These are phyloP conservation scores for Parascotia fuliginaria DNA, from an alignment of 2,888 invertebrate genomes.

Conservation along the genomic window DNA sequence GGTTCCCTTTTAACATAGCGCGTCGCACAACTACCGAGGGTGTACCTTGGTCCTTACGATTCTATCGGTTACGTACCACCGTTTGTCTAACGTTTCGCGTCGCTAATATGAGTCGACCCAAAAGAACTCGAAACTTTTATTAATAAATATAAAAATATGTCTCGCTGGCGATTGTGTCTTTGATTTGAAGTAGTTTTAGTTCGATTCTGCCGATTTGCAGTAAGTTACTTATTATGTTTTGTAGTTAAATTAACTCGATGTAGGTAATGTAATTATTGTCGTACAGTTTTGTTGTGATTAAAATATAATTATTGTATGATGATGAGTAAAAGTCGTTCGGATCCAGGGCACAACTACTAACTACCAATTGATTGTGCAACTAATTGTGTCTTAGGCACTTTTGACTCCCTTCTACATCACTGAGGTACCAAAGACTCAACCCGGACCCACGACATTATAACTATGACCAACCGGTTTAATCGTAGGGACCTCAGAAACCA, in stretches of 20 bases:
- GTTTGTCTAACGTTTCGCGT: neutral
- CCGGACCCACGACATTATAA: too few species aligned
- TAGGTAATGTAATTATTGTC: neutral
- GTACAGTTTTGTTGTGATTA: neutral
- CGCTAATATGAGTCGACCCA: neutral
- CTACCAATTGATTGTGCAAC: too few species aligned
- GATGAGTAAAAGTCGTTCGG: too few species aligned
- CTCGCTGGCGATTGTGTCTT: conserved; percentile 21
- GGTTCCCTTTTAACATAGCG: neutral
- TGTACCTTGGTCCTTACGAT: neutral
- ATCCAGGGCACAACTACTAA: too few species aligned
- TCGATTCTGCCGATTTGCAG: conserved; percentile 14
- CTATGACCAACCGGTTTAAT: too few species aligned
- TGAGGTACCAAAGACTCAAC: too few species aligned
- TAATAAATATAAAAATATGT: conserved; percentile 23
- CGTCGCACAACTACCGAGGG: neutral
- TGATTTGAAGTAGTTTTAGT: conserved; percentile 23
- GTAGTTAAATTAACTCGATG: neutral
- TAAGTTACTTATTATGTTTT: conserved; percentile 23
- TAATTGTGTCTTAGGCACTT: too few species aligned
- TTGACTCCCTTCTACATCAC: too few species aligned
- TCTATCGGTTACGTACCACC: neutral
- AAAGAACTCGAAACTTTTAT: neutral
- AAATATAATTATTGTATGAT: too few species aligned
- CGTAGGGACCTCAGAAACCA: too few species aligned